Percentiles rank a stretch among this genome's conserved stretches.
Evolutionary conservation across 1,140 invertebrate genomes (phyloP).

Genomic region (Sitobion miscanthi): DNA sequence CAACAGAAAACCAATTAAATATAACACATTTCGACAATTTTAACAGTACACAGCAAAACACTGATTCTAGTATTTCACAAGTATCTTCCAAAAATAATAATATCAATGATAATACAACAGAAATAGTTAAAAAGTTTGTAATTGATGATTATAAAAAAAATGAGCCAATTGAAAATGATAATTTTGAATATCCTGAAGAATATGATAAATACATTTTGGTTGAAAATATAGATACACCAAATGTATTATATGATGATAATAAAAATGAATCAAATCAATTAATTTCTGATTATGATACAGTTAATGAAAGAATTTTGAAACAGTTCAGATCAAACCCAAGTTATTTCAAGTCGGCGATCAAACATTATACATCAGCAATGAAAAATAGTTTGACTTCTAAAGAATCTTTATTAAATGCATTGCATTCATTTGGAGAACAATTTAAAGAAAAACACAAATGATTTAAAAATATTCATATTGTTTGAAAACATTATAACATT

Average conservation of each 20-base stretch:
- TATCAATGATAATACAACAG: too few relatives aligned
- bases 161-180: not conserved
- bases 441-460: not conserved
- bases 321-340: conserved; percentile 6
- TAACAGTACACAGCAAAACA: not conserved
- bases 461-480: not conserved
- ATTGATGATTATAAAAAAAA: not conserved
- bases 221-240: not conserved
- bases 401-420: not conserved
- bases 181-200: not conserved
- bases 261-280: not conserved
- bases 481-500: not conserved
- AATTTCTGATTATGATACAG: conserved; percentile 17
- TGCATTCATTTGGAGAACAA: not conserved
- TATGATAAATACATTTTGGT: conserved; percentile 41
- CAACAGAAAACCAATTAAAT: not conserved
- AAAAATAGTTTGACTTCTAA: not conserved
- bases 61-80: not conserved
- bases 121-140: not conserved
- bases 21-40: not conserved
- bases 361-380: not conserved
- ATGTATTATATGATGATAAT: not conserved
- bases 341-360: conserved; percentile 12
- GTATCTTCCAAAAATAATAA: not conserved
- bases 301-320: not conserved